phyloP scores from a whole-genome alignment of 2,797 vertebrate species.

The Coilia nasus region DNA sequence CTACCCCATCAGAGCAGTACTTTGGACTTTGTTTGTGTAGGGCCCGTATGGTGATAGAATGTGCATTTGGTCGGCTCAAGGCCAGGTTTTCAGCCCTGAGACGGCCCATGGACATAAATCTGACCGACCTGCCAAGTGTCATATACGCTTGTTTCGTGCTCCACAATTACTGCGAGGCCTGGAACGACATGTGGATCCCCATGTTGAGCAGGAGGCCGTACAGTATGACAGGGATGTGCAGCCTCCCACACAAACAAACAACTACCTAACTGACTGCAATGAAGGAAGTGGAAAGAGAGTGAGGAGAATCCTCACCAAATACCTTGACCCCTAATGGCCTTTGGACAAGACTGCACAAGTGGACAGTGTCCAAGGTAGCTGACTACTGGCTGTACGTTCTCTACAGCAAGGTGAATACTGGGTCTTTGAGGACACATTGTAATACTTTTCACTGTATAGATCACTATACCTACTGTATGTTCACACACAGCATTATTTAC shows the following conservation, averaged over 20 bases:
- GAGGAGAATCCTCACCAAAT: too few relatives aligned
- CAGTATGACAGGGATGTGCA: slow-evolving; percentile 7
- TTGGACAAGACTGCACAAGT: not conserved
- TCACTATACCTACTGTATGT: not conserved
- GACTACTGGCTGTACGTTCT: not conserved
- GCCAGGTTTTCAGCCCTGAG: slow-evolving; percentile 35
- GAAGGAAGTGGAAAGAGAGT: too few relatives aligned
- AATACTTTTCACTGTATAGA: not conserved
- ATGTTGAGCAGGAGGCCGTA: slow-evolving; percentile 7
- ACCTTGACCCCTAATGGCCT: too few relatives aligned
- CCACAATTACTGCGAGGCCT: slow-evolving; percentile 45
- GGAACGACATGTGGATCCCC: slow-evolving; percentile 23
- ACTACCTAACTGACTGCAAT: not conserved
- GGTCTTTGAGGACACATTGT: not conserved
- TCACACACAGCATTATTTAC: not conserved
- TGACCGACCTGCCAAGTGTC: slow-evolving; percentile 37
- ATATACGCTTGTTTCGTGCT: slow-evolving; percentile 47
- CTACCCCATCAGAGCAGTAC: slow-evolving; percentile 34
- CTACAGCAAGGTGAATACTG: not conserved
- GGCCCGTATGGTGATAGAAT: slow-evolving; percentile 36
- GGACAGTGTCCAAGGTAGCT: too few relatives aligned
- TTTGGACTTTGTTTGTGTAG: slow-evolving; percentile 45
- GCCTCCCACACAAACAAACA: too few relatives aligned
- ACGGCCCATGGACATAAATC: slow-evolving; percentile 43
- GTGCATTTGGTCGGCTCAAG: slow-evolving; percentile 46